Conservation (phyloP, 2,797 vertebrate species). For the Rhinichthys osculus region DNA sequence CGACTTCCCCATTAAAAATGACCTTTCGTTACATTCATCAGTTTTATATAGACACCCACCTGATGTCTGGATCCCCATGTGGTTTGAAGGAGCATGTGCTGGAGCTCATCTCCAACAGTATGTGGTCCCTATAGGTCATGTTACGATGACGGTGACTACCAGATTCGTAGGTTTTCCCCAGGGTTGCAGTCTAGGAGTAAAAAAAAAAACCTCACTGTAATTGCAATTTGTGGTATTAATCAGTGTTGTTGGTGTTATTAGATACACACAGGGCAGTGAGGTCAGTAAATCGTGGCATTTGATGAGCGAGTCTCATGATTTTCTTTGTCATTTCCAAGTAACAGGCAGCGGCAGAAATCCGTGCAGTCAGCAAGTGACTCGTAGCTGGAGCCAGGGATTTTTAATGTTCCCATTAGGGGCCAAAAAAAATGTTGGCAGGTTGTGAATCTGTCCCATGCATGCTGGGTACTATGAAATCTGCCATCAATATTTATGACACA, state of each 20-base stretch:
- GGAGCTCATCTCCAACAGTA: slow-evolving; percentile 1
- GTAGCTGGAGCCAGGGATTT: slow-evolving; percentile 9
- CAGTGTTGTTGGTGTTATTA: neutral
- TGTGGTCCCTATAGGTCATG: slow-evolving; percentile 33
- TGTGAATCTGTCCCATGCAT: slow-evolving; percentile 26
- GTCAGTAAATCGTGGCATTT: neutral
- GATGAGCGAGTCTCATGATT: neutral
- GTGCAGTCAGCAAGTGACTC: slow-evolving; percentile 27
- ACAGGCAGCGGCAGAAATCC: neutral
- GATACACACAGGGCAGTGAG: neutral
- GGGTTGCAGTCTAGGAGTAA: neutral
- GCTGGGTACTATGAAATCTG: neutral
- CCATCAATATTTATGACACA: slow-evolving; percentile 36
- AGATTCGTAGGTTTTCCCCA: neutral
- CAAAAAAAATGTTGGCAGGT: slow-evolving; percentile 40
- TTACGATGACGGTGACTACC: neutral
- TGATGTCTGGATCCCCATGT: slow-evolving; percentile 40
- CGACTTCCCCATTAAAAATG: neutral
- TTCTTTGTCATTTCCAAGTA: slow-evolving; percentile 28
- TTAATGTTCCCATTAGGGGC: slow-evolving; percentile 16
- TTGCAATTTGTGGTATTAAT: neutral
- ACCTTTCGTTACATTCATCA: slow-evolving; percentile 23
- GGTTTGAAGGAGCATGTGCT: slow-evolving; percentile 23
- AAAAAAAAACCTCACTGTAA: neutral
- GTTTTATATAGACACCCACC: slow-evolving; percentile 12